Base-by-base conservation (phyloP, 2,113 vertebrate genomes). In the Vimba vimba region DNA sequence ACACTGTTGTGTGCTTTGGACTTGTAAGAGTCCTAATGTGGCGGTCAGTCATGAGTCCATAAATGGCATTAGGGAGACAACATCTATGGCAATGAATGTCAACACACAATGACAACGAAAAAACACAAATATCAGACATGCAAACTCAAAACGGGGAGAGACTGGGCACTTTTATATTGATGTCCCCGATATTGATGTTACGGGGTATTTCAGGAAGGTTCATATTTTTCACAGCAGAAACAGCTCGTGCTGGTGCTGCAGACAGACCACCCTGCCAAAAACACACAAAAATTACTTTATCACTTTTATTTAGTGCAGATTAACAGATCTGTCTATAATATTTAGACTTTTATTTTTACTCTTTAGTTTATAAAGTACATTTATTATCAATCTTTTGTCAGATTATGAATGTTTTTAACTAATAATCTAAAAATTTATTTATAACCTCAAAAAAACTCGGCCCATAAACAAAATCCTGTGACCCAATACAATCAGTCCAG, bases 161-260 rank as follows among this genome's bases (percentile, higher is more conserved):
- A 89, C 96, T 98, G 88, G 97, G 97, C 87, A 98, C 97, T 94
- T 98, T 99, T 93, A 99, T 98, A 91, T 97, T 98, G 93, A 99
- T 96, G 91, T 98, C 97, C 0, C 97, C 97, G 0, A 99, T 97
- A 95, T 97, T 99, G 94, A 99, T 98, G 93, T 98, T 98, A 47
- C 97, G 95, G 2, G 97, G 97, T 60, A 99, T 97, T 91, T 99
- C 97, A 0, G 97, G 97, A 85, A 99, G 96, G 86, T 97, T 99
- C 95, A 99, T 98, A 91, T 96, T 98, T 91, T 99, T 99, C 91
- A 98, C 96, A 0, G 97, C 98, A 0, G 98, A 99, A 77, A 99
- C 96, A 0, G 98, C 97, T 0, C 97, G 95, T 21, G 97, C 97
- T 0, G 97, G 97, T 10, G 97, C 97, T 0, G 96, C 97, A 0